These are phyloP conservation scores for Copsychus sechellarum DNA, from an alignment of 2,113 vertebrate species.

Conservation along the genomic window DNA sequence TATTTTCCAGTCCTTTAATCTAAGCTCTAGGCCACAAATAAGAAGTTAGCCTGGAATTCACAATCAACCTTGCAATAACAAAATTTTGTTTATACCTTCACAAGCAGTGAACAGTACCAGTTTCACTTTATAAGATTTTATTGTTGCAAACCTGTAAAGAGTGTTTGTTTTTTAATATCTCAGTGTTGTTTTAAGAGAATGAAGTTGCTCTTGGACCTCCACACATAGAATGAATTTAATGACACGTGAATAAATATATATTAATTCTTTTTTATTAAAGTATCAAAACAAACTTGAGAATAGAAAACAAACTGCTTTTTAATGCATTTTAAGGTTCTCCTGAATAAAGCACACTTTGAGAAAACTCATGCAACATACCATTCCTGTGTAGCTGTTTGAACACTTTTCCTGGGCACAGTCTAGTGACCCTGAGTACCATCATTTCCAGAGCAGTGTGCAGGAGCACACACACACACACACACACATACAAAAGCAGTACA, in stretches of 20 bases:
- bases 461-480: background rate
- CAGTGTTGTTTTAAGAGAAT: background rate
- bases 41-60: background rate
- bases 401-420: background rate
- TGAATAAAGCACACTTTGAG: conserved; percentile 3
- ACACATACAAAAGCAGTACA: background rate
- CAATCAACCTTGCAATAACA: background rate
- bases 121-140: background rate
- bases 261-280: conserved; percentile 76
- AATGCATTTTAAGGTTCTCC: conserved; percentile 51
- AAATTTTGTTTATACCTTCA: background rate
- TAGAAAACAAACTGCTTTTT: conserved; percentile 68
- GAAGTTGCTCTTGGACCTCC: background rate
- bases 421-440: background rate
- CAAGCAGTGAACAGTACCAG: background rate
- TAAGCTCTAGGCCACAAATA: background rate
- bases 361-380: conserved; percentile 48
- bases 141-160: background rate
- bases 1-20: background rate
- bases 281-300: conserved; percentile 72
- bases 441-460: background rate
- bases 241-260: conserved; percentile 43
- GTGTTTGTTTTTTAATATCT: background rate
- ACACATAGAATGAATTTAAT: conserved; percentile 17
- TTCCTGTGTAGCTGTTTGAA: background rate